These are phyloP conservation scores for Rotaria macrura DNA, from an alignment of 2,888 invertebrate genomes.

Conservation along the genomic window DNA sequence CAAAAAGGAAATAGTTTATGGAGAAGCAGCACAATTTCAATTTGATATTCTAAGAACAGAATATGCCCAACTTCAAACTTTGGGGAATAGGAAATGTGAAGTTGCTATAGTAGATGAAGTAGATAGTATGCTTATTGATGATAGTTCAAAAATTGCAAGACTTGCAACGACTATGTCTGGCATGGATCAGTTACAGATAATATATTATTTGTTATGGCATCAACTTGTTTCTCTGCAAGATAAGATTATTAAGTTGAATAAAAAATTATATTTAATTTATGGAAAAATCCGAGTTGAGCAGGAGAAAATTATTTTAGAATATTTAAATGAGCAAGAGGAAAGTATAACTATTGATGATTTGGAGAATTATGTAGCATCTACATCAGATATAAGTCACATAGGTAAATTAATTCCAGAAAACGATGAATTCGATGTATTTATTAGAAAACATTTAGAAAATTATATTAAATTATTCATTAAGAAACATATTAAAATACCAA, in stretches of 20 bases:
- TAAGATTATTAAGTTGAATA: background rate
- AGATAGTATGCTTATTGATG: no score
- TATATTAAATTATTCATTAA: background rate
- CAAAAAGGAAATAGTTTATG: conserved; percentile 32
- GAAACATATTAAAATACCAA: background rate
- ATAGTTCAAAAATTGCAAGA: no score
- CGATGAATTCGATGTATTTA: background rate
- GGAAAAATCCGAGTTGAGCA: background rate
- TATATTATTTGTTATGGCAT: conserved; percentile 34
- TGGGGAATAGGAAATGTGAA: conserved; percentile 25
- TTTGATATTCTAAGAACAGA: conserved; percentile 32
- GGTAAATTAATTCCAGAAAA: background rate
- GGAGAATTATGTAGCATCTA: background rate
- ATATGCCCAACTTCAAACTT: conserved; percentile 23
- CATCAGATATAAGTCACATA: background rate
- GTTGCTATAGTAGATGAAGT: conserved; percentile 35
- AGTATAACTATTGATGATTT: no score
- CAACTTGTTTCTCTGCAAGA: background rate
- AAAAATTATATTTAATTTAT: conserved; percentile 19
- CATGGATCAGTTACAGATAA: conserved; percentile 33
- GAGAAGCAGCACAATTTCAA: conserved; percentile 32
- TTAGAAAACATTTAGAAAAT: background rate
- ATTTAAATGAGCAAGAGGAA: no score
- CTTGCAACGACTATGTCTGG: conserved; percentile 27
- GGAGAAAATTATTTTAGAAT: background rate